Percentiles rank a stretch among this genome's conserved stretches.
Conservation (phyloP, 2,888 invertebrate genomes). For the Amitus sp. region DNA sequence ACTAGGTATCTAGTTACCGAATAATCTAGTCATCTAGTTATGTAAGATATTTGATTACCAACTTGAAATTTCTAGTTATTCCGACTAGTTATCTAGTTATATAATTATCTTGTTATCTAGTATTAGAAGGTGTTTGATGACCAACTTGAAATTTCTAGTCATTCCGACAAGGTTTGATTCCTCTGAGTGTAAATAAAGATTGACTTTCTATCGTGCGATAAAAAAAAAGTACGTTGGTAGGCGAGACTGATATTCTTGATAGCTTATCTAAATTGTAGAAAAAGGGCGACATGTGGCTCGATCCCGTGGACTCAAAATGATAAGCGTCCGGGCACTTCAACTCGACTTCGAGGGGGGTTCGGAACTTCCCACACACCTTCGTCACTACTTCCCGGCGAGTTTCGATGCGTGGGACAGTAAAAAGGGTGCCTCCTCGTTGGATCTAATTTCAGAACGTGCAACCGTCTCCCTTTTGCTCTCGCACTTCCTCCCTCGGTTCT, state of each 20-base stretch:
- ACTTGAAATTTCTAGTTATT: too few species aligned
- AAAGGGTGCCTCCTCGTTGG: slow-evolving; percentile 51
- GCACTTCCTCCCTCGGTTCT: slow-evolving; percentile 9
- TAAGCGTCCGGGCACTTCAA: slow-evolving; percentile 45
- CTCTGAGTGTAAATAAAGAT: too few species aligned
- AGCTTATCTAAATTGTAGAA: slow-evolving; percentile 39
- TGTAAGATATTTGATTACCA: too few species aligned
- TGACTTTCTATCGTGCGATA: too few species aligned
- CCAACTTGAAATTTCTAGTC: too few species aligned
- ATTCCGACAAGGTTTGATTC: too few species aligned
- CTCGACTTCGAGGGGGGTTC: slow-evolving; percentile 44
- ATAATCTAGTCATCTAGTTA: too few species aligned
- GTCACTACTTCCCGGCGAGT: slow-evolving; percentile 51
- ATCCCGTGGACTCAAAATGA: slow-evolving; percentile 39
- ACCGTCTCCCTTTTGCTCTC: slow-evolving; percentile 28
- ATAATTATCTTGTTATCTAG: too few species aligned
- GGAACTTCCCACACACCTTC: slow-evolving; percentile 43
- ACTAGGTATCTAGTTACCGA: too few species aligned
- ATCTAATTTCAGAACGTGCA: slow-evolving; percentile 55
- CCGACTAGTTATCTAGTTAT: too few species aligned
- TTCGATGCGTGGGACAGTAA: slow-evolving; percentile 58
- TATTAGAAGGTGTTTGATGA: too few species aligned
- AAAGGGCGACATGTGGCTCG: slow-evolving; percentile 37
- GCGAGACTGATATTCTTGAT: slow-evolving; percentile 25
- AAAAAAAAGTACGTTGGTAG: neutral